These are phyloP conservation scores for Uloborus plumipes DNA, from an alignment of 2,888 invertebrate species.

Conservation along the genomic window DNA sequence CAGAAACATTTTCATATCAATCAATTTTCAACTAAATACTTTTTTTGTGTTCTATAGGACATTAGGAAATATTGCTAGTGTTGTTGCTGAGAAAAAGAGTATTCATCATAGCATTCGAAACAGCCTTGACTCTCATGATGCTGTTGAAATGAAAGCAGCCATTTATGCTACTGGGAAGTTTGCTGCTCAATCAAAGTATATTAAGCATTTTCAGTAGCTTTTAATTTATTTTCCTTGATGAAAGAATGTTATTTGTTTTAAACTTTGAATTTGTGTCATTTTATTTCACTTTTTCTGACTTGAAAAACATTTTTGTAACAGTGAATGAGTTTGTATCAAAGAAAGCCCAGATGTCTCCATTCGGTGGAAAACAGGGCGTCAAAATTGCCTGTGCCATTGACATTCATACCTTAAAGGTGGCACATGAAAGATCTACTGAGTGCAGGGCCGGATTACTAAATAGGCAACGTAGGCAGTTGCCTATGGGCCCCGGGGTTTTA, in stretches of 20 bases:
- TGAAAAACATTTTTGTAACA: background rate
- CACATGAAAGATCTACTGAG: no score
- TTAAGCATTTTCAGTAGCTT: slow-evolving; percentile 68
- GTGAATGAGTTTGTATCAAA: no score
- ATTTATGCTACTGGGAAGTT: slow-evolving; percentile 95
- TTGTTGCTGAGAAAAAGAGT: slow-evolving; percentile 93
- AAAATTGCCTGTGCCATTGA: no score
- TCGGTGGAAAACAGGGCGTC: no score
- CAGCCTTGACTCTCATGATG: slow-evolving; percentile 90
- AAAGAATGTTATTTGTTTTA: background rate
- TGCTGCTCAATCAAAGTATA: slow-evolving; percentile 85
- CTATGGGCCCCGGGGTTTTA: no score
- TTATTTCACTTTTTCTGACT: background rate
- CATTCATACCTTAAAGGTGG: no score
- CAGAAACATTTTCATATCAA: no score
- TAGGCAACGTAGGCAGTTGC: no score
- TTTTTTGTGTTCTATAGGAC: slow-evolving; percentile 74
- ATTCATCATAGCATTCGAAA: slow-evolving; percentile 94
- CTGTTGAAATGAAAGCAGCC: slow-evolving; percentile 95
- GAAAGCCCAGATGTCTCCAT: no score
- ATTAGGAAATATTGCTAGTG: slow-evolving; percentile 90
- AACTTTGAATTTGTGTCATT: background rate
- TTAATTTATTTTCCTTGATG: slow-evolving; percentile 64
- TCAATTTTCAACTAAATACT: background rate
- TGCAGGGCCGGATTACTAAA: no score